A percentile compares a stretch with the other conserved stretches of the same genome.
phyloP scores from a whole-genome alignment of 2,888 invertebrate species.

The Acanthosepion pharaonis region DNA sequence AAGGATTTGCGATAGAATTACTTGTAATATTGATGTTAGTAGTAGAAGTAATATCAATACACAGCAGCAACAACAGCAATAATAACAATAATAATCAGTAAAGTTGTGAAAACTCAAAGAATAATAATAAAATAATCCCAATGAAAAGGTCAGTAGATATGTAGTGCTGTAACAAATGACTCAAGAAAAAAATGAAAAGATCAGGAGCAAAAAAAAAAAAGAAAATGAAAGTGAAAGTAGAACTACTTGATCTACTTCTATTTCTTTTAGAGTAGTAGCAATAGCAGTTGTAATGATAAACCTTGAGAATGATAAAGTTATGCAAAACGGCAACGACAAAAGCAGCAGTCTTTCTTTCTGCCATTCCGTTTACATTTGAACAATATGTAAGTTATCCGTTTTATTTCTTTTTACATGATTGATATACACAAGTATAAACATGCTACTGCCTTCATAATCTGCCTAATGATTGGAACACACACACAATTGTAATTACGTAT shows the following conservation, averaged over 20 bases:
- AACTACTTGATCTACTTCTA: background rate
- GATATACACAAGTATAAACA: background rate
- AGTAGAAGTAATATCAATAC: background rate
- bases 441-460: background rate
- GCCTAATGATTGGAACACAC: background rate
- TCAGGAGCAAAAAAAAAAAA: too few relatives aligned
- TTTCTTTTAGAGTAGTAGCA: background rate
- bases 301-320: background rate
- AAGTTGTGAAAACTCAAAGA: background rate
- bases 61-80: background rate
- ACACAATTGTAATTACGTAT: background rate
- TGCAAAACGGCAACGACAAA: background rate
- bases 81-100: background rate
- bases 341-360: background rate
- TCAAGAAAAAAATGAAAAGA: background rate
- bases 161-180: background rate
- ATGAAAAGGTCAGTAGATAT: background rate
- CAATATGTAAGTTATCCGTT: background rate
- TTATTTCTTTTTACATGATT: constrained; percentile 2
- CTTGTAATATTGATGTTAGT: background rate
- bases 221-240: background rate
- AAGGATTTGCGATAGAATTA: background rate
- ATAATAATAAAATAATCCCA: background rate
- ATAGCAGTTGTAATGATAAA: background rate
- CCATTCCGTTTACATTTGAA: background rate